Evolutionary conservation across 2,113 vertebrate species (phyloP).

Genomic region (Hippoglossus stenolepis): DNA sequence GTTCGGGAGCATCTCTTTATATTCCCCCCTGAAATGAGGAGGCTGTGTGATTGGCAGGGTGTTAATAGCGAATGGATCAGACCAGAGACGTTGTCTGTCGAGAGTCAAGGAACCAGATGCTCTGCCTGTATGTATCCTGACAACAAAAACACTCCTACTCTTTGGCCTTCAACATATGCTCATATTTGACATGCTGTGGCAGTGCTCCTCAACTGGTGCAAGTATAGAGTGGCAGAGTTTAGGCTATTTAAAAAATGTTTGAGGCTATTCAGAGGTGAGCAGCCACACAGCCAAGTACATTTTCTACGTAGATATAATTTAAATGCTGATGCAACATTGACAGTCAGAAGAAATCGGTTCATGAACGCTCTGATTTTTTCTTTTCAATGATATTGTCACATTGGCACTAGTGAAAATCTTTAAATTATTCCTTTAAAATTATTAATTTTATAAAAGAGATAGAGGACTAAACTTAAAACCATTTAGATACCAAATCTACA

Average conservation of each 20-base stretch:
- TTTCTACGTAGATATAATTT: slow-evolving; percentile 6
- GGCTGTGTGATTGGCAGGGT: slow-evolving; percentile 56
- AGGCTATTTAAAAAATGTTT: slow-evolving; percentile 8
- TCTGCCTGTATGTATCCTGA: slow-evolving; percentile 7
- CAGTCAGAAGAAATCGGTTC: neutral
- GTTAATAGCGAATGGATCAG: slow-evolving; percentile 60
- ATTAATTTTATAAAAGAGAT: neutral
- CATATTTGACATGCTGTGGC: slow-evolving; percentile 15
- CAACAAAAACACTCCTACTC: slow-evolving; percentile 29
- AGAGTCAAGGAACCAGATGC: neutral
- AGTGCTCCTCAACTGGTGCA: neutral
- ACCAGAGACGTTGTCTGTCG: slow-evolving; percentile 44
- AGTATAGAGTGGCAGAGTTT: slow-evolving; percentile 10
- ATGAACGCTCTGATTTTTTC: neutral
- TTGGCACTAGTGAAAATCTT: neutral
- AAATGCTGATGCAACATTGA: neutral
- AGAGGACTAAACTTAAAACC: neutral
- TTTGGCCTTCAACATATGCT: slow-evolving; percentile 30
- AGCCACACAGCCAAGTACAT: neutral
- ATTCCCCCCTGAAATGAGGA: slow-evolving; percentile 53
- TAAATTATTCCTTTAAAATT: neutral
- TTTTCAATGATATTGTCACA: neutral
- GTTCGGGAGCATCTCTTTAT: slow-evolving; percentile 48
- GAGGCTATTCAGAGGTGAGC: neutral
- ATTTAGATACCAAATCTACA: neutral